Conservation (phyloP, 2,113 vertebrate species). For the Brachirus orientalis region DNA sequence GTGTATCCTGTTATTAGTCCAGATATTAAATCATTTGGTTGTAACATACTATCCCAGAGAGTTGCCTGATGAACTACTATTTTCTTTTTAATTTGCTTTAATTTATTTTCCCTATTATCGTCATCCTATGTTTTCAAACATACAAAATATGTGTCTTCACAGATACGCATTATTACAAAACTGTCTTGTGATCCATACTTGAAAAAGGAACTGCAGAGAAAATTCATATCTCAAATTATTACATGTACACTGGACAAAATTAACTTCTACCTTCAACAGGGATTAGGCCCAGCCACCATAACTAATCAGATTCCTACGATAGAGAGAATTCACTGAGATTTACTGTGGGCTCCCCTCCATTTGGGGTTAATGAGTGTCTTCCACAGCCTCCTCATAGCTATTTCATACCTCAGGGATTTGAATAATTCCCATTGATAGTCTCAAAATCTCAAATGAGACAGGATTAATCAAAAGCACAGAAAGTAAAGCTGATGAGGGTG, state of each 20-base stretch:
- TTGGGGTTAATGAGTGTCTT: conserved; percentile 81
- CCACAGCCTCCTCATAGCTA: conserved; percentile 69
- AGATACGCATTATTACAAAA: no score
- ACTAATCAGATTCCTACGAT: conserved; percentile 75
- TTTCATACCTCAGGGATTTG: conserved; percentile 81
- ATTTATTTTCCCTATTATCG: no score
- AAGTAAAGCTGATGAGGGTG: conserved; percentile 70
- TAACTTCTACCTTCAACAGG: conserved; percentile 72
- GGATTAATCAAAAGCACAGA: conserved; percentile 77
- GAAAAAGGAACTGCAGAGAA: conserved; percentile 21
- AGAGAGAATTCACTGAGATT: conserved; percentile 68
- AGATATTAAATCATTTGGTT: conserved; percentile 53
- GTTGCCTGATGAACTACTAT: conserved; percentile 49
- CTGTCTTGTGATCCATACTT: not conserved
- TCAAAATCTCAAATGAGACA: conserved; percentile 76
- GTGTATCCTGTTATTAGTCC: conserved; percentile 55
- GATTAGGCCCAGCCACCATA: conserved; percentile 73
- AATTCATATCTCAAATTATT: conserved; percentile 34
- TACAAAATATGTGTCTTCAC: no score
- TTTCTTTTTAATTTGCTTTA: no score
- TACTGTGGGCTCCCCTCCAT: conserved; percentile 68
- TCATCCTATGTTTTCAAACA: no score
- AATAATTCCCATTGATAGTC: conserved; percentile 83
- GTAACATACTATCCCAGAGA: conserved; percentile 33
- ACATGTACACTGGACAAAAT: conserved; percentile 59